Evolutionary conservation across 2,797 vertebrate species (phyloP).

Genomic region (Ceryle rudis): DNA sequence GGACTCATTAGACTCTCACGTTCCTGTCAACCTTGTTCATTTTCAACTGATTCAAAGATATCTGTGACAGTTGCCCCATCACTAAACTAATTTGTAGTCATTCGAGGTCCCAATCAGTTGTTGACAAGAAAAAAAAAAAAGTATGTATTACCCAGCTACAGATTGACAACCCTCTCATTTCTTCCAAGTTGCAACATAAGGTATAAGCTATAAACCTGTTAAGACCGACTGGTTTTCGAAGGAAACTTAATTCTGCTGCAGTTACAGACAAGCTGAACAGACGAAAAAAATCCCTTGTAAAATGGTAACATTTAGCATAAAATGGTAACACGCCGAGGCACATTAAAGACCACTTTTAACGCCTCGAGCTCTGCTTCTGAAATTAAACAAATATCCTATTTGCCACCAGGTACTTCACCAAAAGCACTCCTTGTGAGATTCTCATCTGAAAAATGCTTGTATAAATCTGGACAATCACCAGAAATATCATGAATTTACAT

Average conservation of each 20-base stretch:
- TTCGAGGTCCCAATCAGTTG: constrained; percentile 87
- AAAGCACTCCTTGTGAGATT: constrained; percentile 9
- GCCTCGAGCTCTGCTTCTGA: constrained; percentile 36
- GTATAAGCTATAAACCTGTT: background rate
- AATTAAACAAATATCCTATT: constrained; percentile 44
- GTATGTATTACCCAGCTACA: constrained; percentile 43
- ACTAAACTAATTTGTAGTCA: constrained; percentile 96
- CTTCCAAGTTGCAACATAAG: constrained; percentile 2
- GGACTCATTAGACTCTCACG: constrained; percentile 96
- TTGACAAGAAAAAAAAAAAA: constrained; percentile 80
- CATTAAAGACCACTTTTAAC: constrained; percentile 40
- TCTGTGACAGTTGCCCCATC: constrained; percentile 91
- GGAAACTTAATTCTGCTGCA: constrained; percentile 16
- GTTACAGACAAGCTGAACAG: background rate
- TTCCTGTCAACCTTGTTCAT: constrained; percentile 95
- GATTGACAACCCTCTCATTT: background rate
- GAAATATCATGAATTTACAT: constrained; percentile 38
- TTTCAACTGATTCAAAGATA: constrained; percentile 90
- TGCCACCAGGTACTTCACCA: constrained; percentile 6
- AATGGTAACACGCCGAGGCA: constrained; percentile 4
- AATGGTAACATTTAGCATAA: constrained; percentile 27
- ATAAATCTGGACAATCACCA: background rate
- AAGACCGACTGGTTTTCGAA: background rate
- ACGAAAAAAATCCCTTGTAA: constrained; percentile 44
- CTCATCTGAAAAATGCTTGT: background rate